Conservation (phyloP, 1,140 invertebrate species). For the Eumaeus atala region DNA sequence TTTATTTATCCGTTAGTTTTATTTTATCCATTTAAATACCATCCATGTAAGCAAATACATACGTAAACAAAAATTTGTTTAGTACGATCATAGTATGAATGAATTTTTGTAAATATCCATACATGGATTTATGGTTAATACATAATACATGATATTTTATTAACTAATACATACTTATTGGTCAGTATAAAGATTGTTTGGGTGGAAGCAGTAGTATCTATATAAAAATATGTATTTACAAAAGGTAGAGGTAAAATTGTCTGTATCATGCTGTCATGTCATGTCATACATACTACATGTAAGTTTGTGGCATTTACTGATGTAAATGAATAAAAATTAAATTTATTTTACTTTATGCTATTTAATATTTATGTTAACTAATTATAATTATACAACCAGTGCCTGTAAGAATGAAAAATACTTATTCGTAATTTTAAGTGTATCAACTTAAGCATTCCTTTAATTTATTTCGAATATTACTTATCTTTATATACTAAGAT, state of each 20-base stretch:
- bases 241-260: too few species aligned
- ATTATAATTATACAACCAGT: conserved; percentile 42
- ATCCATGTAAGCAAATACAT: not conserved
- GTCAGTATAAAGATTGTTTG: too few species aligned
- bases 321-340: not conserved
- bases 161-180: too few species aligned
- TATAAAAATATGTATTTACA: too few species aligned
- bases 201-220: too few species aligned
- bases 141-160: too few species aligned
- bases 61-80: not conserved
- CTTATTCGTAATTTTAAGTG: conserved; percentile 47
- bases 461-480: conserved; percentile 15
- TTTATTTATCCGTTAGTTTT: conserved; percentile 45
- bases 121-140: too few species aligned
- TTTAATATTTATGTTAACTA: conserved; percentile 23
- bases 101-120: not conserved
- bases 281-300: too few species aligned
- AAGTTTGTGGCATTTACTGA: too few species aligned
- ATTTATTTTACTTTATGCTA: conserved; percentile 5
- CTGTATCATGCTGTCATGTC: too few species aligned
- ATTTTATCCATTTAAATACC: conserved; percentile 1
- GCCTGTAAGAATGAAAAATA: conserved; percentile 68
- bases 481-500: conserved; percentile 4
- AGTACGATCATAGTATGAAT: not conserved
- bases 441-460: conserved; percentile 42